Conservation (phyloP, 2,113 vertebrate species). For the Psilopsiagon aurifrons region DNA sequence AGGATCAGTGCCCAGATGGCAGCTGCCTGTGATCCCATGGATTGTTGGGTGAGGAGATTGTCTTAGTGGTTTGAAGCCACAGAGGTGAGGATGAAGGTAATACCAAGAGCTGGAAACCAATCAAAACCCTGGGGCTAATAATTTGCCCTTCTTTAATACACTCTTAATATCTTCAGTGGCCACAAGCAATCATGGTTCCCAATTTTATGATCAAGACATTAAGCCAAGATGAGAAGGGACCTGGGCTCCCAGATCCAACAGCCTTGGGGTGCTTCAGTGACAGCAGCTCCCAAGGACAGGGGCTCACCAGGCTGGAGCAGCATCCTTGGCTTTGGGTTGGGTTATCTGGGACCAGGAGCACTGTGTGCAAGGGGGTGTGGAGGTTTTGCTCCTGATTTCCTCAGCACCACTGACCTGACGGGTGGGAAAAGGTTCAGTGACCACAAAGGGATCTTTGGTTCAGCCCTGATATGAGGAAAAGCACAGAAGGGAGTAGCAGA, state of each 20-base stretch:
- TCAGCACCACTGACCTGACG: fast-evolving
- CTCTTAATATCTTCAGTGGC: background rate
- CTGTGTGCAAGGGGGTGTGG: background rate
- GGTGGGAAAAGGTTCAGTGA: background rate
- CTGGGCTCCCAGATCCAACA: background rate
- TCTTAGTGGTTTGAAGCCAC: background rate
- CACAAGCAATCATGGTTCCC: background rate
- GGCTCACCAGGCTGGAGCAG: background rate
- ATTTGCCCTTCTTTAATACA: background rate
- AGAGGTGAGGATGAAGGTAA: constrained; percentile 19
- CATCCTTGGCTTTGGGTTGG: background rate
- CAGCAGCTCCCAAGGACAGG: background rate
- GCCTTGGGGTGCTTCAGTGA: background rate
- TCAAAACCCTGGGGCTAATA: background rate
- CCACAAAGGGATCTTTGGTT: background rate
- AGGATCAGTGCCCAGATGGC: constrained; percentile 8
- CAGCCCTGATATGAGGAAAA: fast-evolving
- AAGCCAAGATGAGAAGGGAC: background rate
- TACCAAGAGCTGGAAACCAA: background rate
- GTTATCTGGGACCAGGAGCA: background rate
- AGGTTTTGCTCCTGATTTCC: background rate
- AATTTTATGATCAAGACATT: background rate
- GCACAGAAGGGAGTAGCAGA: background rate
- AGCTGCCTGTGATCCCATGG: fast-evolving
- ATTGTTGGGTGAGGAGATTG: background rate